Base-by-base conservation (phyloP, 2,888 invertebrate genomes). In the Parapristionchus giblindavisi region DNA sequence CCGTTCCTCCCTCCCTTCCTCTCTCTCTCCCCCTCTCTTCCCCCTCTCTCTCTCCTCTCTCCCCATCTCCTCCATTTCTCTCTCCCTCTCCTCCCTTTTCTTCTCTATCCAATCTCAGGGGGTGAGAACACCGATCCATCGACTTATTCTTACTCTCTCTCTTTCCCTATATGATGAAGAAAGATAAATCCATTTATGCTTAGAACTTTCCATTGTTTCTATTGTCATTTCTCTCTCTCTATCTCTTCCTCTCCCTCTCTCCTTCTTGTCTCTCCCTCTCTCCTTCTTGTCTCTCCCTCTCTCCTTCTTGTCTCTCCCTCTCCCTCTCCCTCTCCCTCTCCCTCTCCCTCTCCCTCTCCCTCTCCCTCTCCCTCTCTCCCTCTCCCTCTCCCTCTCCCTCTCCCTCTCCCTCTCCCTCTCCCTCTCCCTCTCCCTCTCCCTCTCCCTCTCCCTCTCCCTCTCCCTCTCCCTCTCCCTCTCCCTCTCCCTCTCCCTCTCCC, bases 231-330 rank as follows among this genome's bases (percentile, higher is more conserved):
- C 32, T 21, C 43, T 65, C 52, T 21, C 21, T 21, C 52, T 52
- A 21, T 52, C 21, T 52, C 27, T 32, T 38, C 38, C 61, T 40
- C 38, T 61, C 60, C 61, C 61, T 65, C 63, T 40, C 43, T 65
- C 63, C 63, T 43, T 29, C 63, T 65, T 38, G 24, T 32, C 61
- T 65, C 43, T n/a, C n/a, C 63, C 63, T 43, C 43, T 65, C 61
- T 65, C 43, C 63, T 43, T 65, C 63, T 52, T 68, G 34, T 52
- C 52, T 24, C 34, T 29, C 54, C n/a, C 24, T n/a, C 43, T 43
- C 40, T 43, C n/a, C 36, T 36, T 52, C 52, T 3, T 27, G 51
- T 68, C 68, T 68, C 51, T 38, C 34, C 51, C 51, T 34, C 32
- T 34, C 51, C 32, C 68, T 34, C 68, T 34, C 68, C 52, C 21